Base-by-base conservation (phyloP, 2,888 invertebrate genomes). In the Lapara coniferarum region DNA sequence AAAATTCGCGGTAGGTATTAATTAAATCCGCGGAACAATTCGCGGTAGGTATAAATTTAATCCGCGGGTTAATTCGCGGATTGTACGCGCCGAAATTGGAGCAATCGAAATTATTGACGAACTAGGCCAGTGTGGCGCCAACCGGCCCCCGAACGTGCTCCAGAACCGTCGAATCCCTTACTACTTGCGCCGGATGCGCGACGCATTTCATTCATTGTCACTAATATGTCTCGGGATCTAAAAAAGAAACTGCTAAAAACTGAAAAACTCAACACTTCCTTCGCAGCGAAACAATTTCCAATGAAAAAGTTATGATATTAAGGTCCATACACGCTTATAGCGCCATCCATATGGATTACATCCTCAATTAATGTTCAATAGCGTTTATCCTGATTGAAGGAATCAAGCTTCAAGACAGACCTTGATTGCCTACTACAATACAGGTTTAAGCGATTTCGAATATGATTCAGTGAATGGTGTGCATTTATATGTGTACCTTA, bases 341-440 rank as follows among this genome's bases (percentile, higher is more conserved):
- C 66, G 30, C 52, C 67, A 71, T 71, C 37, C 69, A 71, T 71
- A 71, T 71, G 71, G 63, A 71, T 69, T 56, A 66, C 69, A 71
- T 74, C 73, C 72, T 69, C 71, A 71, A 74, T 72, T 71, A 72
- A 70, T 69, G 72, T 71, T 71, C 70, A 72, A 71, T 68, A 69
- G 58, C 67, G 57, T 37, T 57, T 57, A 69, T 69, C 66, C 51
- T 14, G 66, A 69, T 69, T n/a, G 66, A 49, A 55, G 13, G 57
- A 57, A 16, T 30, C 37, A 51, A 13, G 58, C 14, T 52, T 49
- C 51, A 68, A 25, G 30, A 37, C 13, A 52, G 13, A 30, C n/a
- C n/a, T 12, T 13, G 67, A 68, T 58, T 52, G 59, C 16, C 2
- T 2, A 63, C 13, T 2, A 19, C 10, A 10, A 10, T 4, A 12